Conservation (phyloP, 2,888 invertebrate genomes). For the Pecten maximus region DNA sequence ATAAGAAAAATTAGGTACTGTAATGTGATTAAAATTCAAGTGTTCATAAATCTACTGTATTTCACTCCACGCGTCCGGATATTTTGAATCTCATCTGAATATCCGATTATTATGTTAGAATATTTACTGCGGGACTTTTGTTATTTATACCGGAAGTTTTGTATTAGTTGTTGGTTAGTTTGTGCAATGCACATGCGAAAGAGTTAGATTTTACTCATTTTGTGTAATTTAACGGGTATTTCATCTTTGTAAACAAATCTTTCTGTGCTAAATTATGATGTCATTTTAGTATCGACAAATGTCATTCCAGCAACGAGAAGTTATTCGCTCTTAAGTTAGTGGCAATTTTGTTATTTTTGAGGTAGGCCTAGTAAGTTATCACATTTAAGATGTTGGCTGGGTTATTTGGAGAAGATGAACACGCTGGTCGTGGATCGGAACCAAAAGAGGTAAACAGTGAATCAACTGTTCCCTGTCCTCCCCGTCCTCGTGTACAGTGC, state of each 20-base stretch:
- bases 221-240: not conserved
- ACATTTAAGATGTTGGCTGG: constrained; percentile 61
- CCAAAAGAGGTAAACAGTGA: constrained; percentile 34
- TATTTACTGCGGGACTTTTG: not conserved
- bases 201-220: not conserved
- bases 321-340: not conserved
- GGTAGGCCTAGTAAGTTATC: not conserved
- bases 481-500: constrained; percentile 66
- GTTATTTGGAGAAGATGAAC: constrained; percentile 61
- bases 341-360: not conserved
- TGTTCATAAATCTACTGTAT: too few relatives aligned
- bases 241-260: not conserved
- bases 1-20: too few relatives aligned
- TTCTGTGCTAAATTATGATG: not conserved
- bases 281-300: not conserved
- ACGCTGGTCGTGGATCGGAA: not conserved
- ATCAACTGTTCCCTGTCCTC: constrained; percentile 57
- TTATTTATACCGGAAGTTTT: constrained; percentile 22
- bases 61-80: not conserved
- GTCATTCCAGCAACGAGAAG: not conserved
- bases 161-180: not conserved
- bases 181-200: not conserved
- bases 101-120: not conserved
- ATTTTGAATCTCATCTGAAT: not conserved
- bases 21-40: too few relatives aligned